Conservation (phyloP, 2,797 vertebrate genomes). For the Rhyacichthys aspro region DNA sequence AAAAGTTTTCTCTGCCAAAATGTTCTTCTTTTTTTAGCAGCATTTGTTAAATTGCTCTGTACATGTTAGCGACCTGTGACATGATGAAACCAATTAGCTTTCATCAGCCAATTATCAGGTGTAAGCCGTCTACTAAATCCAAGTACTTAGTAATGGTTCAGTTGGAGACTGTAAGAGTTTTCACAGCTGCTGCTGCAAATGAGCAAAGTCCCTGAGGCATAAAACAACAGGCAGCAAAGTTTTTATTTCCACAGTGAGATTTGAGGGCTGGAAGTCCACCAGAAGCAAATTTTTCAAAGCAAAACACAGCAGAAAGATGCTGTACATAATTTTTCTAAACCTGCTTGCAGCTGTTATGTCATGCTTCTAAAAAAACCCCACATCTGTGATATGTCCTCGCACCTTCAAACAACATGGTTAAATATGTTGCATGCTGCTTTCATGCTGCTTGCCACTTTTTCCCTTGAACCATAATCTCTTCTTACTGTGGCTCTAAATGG, state of each 20-base stretch:
- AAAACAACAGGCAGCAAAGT: neutral
- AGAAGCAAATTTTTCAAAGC: slow-evolving; percentile 15
- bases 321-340: neutral
- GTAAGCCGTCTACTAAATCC: slow-evolving; percentile 12
- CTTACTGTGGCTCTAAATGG: too few relatives aligned
- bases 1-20: slow-evolving; percentile 17
- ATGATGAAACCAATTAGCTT: slow-evolving; percentile 26
- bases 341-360: slow-evolving; percentile 15
- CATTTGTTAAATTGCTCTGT: neutral
- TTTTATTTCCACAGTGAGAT: slow-evolving; percentile 16
- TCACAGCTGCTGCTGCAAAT: slow-evolving; percentile 33
- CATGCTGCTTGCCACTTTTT: too few relatives aligned
- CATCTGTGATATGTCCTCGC: neutral
- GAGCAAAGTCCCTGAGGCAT: slow-evolving; percentile 17
- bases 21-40: neutral
- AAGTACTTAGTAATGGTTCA: slow-evolving; percentile 17
- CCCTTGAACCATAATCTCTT: too few relatives aligned
- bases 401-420: neutral
- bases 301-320: neutral
- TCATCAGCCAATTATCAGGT: slow-evolving; percentile 26
- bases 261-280: neutral
- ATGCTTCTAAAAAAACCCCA: neutral
- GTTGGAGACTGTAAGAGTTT: slow-evolving; percentile 12
- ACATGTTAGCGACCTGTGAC: neutral
- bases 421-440: too few relatives aligned